Evolutionary conservation across 2,888 invertebrate species (phyloP).

Genomic region (Troilus luridus): DNA sequence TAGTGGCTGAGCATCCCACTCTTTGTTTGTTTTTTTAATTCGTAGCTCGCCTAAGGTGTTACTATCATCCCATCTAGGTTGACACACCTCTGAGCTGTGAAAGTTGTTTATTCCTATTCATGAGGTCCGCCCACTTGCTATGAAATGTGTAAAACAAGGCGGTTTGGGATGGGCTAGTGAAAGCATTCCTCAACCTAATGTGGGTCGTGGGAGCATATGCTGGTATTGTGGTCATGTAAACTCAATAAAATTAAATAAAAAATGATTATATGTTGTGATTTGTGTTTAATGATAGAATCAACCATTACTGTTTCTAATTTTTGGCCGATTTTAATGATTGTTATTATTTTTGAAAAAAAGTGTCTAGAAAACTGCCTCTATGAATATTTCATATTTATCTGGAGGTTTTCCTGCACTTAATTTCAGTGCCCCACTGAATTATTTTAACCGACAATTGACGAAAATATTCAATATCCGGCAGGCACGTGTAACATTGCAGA

Average conservation of each 20-base stretch:
- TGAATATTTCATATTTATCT: no score
- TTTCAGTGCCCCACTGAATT: no score
- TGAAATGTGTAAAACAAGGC: slow-evolving; percentile 10
- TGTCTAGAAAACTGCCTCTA: no score
- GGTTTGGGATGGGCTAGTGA: slow-evolving; percentile 13
- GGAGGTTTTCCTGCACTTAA: no score
- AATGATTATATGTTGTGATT: background rate
- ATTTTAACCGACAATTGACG: no score
- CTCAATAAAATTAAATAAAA: background rate
- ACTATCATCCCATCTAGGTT: background rate
- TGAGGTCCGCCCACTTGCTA: slow-evolving; percentile 2
- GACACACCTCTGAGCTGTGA: background rate
- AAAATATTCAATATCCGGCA: no score
- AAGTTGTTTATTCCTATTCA: slow-evolving; percentile 22
- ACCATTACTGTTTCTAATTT: no score
- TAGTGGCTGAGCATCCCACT: no score
- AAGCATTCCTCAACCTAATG: background rate
- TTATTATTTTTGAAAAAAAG: no score
- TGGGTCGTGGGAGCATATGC: background rate
- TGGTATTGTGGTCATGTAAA: background rate
- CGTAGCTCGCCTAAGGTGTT: background rate
- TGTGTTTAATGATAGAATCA: background rate
- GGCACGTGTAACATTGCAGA: no score
- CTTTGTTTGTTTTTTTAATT: background rate
- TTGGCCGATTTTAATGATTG: no score